Evolutionary conservation across 2,113 vertebrate genomes (phyloP).

Genomic region (Orthonyx spaldingii): DNA sequence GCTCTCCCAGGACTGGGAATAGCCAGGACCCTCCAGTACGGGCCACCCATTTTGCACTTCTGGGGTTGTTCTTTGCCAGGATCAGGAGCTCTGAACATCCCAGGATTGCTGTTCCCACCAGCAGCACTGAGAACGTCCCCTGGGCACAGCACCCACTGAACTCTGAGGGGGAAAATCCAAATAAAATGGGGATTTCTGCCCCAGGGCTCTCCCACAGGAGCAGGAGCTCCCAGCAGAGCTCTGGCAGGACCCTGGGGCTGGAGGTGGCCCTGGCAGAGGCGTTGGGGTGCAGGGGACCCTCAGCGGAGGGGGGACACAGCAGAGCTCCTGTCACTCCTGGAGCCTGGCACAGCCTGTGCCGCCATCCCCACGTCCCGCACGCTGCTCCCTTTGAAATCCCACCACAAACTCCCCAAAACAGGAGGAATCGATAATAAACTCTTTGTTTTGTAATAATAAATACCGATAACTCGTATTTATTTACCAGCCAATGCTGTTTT

Average conservation of each 20-base stretch:
- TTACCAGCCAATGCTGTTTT: not conserved
- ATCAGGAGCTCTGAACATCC: not conserved
- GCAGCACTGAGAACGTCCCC: not conserved
- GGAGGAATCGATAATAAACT: not conserved
- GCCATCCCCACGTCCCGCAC: accelerated
- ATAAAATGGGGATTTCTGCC: not conserved
- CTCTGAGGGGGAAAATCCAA: not conserved
- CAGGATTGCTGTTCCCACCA: too few species aligned
- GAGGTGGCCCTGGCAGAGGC: not conserved
- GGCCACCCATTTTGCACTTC: accelerated
- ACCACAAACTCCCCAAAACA: accelerated
- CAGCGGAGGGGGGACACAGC: not conserved
- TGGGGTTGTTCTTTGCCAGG: not conserved
- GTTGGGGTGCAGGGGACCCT: not conserved
- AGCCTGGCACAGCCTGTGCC: not conserved
- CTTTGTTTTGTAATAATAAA: not conserved
- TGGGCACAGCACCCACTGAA: not conserved
- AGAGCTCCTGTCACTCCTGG: not conserved
- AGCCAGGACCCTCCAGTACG: accelerated
- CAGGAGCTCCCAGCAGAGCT: not conserved
- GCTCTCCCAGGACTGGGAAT: accelerated
- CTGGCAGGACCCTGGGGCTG: not conserved
- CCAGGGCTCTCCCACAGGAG: not conserved
- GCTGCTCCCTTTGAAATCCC: not conserved
- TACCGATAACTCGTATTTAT: not conserved